Conservation (phyloP, 2,888 invertebrate genomes). For the Argyresthia goedartella region DNA sequence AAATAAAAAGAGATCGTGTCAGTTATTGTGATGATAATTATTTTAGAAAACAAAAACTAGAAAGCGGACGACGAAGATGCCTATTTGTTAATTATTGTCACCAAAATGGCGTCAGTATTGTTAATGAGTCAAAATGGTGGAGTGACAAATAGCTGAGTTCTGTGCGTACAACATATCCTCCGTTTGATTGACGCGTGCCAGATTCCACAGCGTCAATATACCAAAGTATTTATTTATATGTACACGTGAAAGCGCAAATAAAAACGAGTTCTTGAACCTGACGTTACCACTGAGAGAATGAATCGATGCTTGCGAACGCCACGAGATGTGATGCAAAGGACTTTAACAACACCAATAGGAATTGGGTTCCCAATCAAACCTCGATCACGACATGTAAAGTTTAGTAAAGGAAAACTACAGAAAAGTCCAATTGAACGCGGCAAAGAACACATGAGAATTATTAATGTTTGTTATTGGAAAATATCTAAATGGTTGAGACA, state of each 20-base stretch:
- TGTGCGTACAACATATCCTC: constrained; percentile 35
- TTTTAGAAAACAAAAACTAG: constrained; percentile 68
- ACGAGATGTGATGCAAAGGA: constrained; percentile 27
- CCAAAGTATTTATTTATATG: constrained; percentile 62
- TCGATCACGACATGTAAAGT: neutral
- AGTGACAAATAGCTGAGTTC: constrained; percentile 63
- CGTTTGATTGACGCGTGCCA: constrained; percentile 69
- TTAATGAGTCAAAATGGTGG: constrained; percentile 57
- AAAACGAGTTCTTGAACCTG: constrained; percentile 53
- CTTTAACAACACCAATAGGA: constrained; percentile 11
- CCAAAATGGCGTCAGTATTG: constrained; percentile 62
- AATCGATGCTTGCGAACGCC: constrained; percentile 40
- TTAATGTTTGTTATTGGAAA: constrained; percentile 60
- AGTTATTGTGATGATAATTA: constrained; percentile 69
- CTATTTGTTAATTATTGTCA: constrained; percentile 69
- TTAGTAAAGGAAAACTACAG: too few species aligned
- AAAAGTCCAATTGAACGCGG: constrained; percentile 14
- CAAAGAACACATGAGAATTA: constrained; percentile 30
- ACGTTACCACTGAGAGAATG: constrained; percentile 37
- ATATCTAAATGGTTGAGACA: constrained; percentile 66
- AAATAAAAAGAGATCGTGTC: constrained; percentile 61
- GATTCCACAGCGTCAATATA: constrained; percentile 50
- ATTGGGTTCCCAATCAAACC: constrained; percentile 24
- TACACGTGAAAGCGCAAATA: constrained; percentile 63
- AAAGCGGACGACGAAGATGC: constrained; percentile 60